Conservation (phyloP, 2,797 vertebrate species). For the Steatocranus sp. region DNA sequence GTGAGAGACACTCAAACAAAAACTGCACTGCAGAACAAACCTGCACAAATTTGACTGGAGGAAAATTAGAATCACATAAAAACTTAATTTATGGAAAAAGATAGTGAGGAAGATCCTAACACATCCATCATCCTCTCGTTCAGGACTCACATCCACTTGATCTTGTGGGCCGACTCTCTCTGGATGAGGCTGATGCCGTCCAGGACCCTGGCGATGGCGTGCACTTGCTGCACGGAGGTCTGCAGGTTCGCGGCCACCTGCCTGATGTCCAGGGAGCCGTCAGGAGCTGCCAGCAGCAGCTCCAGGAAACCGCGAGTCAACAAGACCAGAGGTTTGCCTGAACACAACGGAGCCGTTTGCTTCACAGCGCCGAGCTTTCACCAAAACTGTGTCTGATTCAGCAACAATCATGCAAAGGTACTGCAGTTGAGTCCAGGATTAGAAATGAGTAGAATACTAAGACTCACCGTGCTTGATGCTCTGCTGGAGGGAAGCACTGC, state of each 20-base stretch:
- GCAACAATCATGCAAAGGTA: not conserved
- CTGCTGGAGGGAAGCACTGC: not conserved
- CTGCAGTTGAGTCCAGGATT: not conserved
- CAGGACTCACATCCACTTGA: conserved; percentile 86
- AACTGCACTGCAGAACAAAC: not conserved
- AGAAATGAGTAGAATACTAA: not conserved
- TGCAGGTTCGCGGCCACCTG: conserved; percentile 74
- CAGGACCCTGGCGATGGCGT: conserved; percentile 86
- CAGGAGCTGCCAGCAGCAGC: conserved; percentile 76
- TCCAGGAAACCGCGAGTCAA: conserved; percentile 86
- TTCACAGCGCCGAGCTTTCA: not conserved
- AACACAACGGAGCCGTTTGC: not conserved
- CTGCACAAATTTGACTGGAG: not conserved
- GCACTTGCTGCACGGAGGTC: conserved; percentile 79
- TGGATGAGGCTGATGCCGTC: conserved; percentile 80
- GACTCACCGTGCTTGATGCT: not conserved
- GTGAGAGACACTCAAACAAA: not conserved
- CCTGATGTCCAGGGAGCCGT: conserved; percentile 81
- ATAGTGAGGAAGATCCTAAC: not conserved
- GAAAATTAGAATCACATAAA: not conserved
- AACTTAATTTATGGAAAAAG: not conserved
- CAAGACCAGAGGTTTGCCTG: conserved; percentile 77
- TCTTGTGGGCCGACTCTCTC: conserved; percentile 81
- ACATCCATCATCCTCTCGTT: not conserved
- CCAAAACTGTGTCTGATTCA: not conserved